A percentile compares a stretch with the other conserved stretches of the same genome.
Evolutionary conservation across 2,113 vertebrate genomes (phyloP).

Genomic region (Myxocyprinus asiaticus): DNA sequence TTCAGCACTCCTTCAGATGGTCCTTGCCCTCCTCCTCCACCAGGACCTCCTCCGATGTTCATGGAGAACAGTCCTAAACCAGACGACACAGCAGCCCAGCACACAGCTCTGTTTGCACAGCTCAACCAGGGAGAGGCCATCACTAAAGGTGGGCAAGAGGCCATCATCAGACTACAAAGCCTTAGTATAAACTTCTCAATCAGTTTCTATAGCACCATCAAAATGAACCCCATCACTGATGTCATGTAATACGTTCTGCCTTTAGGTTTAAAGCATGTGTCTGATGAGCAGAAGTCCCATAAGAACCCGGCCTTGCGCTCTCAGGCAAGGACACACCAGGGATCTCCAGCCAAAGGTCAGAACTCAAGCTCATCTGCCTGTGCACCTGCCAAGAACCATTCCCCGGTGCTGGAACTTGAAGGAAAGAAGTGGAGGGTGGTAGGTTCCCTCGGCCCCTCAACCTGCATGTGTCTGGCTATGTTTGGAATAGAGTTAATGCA

Average conservation of each 20-base stretch:
- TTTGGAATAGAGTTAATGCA: too few relatives aligned
- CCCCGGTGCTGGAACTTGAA: constrained; percentile 87
- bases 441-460: constrained; percentile 46
- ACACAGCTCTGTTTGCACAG: constrained; percentile 88
- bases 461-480: too few relatives aligned
- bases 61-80: constrained; percentile 63
- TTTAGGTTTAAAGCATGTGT: constrained; percentile 89
- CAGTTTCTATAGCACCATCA: neutral
- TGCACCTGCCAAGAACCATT: constrained; percentile 69
- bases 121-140: constrained; percentile 94
- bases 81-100: constrained; percentile 67
- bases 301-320: constrained; percentile 87
- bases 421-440: constrained; percentile 99
- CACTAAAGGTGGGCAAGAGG: constrained; percentile 82
- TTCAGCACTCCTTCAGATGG: constrained; percentile 60
- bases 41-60: constrained; percentile 77
- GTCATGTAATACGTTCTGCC: neutral
- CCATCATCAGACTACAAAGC: neutral
- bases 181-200: neutral
- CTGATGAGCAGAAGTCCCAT: constrained; percentile 88
- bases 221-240: neutral
- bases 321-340: constrained; percentile 65
- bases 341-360: constrained; percentile 76
- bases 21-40: constrained; percentile 76
- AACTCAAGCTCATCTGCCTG: constrained; percentile 61